These are phyloP conservation scores for Hippopotamyrus pictus DNA, from an alignment of 2,797 vertebrate species.

Conservation along the genomic window DNA sequence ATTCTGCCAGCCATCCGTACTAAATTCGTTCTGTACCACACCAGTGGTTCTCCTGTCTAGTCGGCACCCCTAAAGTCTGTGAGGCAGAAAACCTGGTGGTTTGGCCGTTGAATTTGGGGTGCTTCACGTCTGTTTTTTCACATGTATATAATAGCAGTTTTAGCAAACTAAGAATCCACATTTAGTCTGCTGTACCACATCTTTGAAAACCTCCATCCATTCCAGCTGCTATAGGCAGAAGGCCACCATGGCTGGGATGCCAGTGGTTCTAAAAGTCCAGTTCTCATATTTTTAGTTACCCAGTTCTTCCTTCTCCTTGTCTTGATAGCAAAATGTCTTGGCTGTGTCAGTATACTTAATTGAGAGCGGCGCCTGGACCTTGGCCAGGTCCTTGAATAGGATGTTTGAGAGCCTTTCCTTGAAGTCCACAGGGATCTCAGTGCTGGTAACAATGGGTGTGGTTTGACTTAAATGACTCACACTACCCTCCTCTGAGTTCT, in stretches of 20 bases:
- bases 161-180: not conserved
- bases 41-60: not conserved
- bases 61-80: not conserved
- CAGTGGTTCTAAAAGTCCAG: not conserved
- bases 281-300: not conserved
- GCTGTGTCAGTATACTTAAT: conserved; percentile 22
- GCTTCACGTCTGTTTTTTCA: not conserved
- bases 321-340: not conserved
- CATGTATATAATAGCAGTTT: not conserved
- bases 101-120: not conserved
- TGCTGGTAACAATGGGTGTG: conserved; percentile 15
- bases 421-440: conserved; percentile 49
- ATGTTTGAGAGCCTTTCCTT: conserved; percentile 59
- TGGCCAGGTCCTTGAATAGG: conserved; percentile 59
- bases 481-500: not conserved
- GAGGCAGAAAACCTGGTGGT: not conserved
- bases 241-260: not conserved
- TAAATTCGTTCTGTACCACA: not conserved
- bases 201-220: not conserved
- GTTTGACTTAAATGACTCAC: rapidly evolving
- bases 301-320: not conserved
- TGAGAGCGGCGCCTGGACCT: conserved; percentile 41
- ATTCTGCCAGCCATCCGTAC: not conserved
- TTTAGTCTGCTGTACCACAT: not conserved
- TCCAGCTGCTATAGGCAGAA: not conserved